Base-by-base conservation (phyloP, 2,797 vertebrate species). In the Onychomys leucogaster region DNA sequence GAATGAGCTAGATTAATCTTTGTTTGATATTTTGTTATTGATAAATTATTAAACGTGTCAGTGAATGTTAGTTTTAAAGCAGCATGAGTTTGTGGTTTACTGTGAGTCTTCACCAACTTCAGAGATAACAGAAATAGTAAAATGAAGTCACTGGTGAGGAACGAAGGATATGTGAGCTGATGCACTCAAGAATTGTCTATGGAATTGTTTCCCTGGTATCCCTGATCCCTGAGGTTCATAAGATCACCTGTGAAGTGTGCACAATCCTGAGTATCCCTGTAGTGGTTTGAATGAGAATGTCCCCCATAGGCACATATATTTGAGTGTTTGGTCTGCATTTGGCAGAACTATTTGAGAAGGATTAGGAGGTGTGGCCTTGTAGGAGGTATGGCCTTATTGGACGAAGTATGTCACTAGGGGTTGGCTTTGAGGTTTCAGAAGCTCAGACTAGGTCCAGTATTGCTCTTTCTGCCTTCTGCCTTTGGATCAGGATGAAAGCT, bases 21-120 rank as follows among this genome's bases (percentile, higher is more conserved):
- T 71, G 59, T 19, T 75, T 95, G 80, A 84, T 55, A 89, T 86
- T 96, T 71, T 89, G 29, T 94, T 97, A 71, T 61, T 93, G 25
- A 19, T 77, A 52, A 94, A 96, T 88, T 67, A 11, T 61, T 43
- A 83, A 75, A 94, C 97, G 37, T 59, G 10, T 96, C 46, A 94
- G 41, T 69, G 67, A 85, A 57, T 94, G 12, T 76, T 43, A 85
- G 90, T 95, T 94, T 92, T 82, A 43, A 94, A 96, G 37, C 13
- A 96, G 65, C 25, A 49, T 32, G 43, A 96, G 29, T 83, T 69
- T 49, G 52, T 86, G 46, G 88, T 94, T 97, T 94, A 46, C 65
- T 95, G 7, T 94, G 27, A 41, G 13, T 63, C 46, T 93, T 14
- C 21, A 82, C 55, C 71, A 87, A 61, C 78, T 91, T 94, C 46